Percentiles rank a stretch among this genome's conserved stretches.
Conservation (phyloP, 1,140 invertebrate species). For the Macrotrachela quadricornifera region DNA sequence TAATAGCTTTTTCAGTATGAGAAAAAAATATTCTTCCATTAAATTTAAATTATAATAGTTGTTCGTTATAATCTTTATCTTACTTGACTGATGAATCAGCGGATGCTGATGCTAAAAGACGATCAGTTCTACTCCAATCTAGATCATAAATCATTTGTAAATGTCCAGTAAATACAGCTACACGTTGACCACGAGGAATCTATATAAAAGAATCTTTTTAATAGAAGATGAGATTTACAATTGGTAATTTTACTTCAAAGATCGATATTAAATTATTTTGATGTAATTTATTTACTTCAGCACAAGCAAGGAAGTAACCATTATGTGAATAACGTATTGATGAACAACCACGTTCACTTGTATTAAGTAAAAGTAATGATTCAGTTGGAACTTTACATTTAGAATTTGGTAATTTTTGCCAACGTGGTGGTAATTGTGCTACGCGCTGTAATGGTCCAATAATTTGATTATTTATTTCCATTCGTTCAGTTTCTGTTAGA, state of each 20-base stretch:
- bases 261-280: too few relatives aligned
- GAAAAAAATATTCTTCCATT: too few relatives aligned
- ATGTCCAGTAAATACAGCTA: conserved; percentile 30
- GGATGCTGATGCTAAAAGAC: conserved; percentile 37
- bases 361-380: conserved; percentile 27
- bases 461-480: too few relatives aligned
- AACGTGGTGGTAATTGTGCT: too few relatives aligned
- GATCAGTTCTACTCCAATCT: conserved; percentile 38
- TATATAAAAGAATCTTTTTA: conserved; percentile 7
- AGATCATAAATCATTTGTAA: conserved; percentile 42
- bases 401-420: too few relatives aligned
- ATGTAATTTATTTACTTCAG: background rate
- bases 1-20: too few relatives aligned
- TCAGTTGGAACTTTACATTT: conserved; percentile 40
- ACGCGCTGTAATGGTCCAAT: too few relatives aligned
- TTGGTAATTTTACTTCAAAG: background rate
- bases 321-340: conserved; percentile 35
- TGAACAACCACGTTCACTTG: conserved; percentile 23
- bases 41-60: too few relatives aligned
- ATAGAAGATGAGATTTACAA: background rate
- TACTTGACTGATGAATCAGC: conserved; percentile 38
- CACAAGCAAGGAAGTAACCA: conserved; percentile 19
- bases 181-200: conserved; percentile 22
- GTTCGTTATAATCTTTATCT: conserved; percentile 8
- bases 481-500: too few relatives aligned